Conservation (phyloP, 2,888 invertebrate genomes). For the Dasypolia templi region DNA sequence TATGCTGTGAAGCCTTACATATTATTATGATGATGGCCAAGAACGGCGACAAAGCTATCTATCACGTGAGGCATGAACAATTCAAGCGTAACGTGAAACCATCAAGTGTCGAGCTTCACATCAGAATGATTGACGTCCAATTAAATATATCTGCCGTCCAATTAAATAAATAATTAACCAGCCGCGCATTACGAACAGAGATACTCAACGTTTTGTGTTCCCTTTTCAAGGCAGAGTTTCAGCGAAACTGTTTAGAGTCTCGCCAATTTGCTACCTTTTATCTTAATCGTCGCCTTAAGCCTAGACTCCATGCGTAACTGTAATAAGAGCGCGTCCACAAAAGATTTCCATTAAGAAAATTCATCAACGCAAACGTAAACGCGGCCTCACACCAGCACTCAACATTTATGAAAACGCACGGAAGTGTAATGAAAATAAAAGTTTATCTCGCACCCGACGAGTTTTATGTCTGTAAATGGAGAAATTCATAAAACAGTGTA, state of each 20-base stretch:
- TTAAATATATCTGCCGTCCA: constrained; percentile 59
- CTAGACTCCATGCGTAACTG: too few species aligned
- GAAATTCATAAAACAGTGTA: constrained; percentile 70
- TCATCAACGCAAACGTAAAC: constrained; percentile 66
- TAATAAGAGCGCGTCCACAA: constrained; percentile 45
- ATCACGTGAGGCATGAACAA: constrained; percentile 50
- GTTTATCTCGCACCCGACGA: constrained; percentile 70
- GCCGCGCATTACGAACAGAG: constrained; percentile 17
- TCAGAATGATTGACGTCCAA: constrained; percentile 60
- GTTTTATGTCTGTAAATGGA: constrained; percentile 70
- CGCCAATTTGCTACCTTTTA: constrained; percentile 52
- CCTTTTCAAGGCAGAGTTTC: constrained; percentile 15
- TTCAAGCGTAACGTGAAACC: constrained; percentile 53
- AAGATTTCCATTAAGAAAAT: constrained; percentile 71
- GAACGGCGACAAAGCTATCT: constrained; percentile 55
- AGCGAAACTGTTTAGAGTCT: constrained; percentile 14
- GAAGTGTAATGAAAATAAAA: constrained; percentile 76
- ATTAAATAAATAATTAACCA: too few species aligned
- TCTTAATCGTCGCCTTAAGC: constrained; percentile 28
- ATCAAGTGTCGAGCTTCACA: constrained; percentile 56
- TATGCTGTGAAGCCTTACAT: constrained; percentile 38
- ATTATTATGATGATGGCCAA: constrained; percentile 52
- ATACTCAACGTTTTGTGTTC: constrained; percentile 27
- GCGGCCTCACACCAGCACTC: constrained; percentile 66
- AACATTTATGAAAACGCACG: constrained; percentile 73